phyloP scores from a whole-genome alignment of 1,140 invertebrate species.

The Lerema accius region DNA sequence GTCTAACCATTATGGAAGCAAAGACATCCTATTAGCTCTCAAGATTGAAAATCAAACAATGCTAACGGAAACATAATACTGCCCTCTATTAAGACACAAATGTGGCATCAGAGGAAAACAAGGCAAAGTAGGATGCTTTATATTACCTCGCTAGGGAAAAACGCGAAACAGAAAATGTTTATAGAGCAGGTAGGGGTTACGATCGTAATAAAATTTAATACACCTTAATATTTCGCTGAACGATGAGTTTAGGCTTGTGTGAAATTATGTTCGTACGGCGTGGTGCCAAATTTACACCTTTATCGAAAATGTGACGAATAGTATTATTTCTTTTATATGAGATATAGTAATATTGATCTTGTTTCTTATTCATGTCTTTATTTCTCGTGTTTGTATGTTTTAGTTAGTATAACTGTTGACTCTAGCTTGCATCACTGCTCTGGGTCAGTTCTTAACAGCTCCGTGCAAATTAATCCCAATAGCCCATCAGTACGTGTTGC shows the following conservation, averaged over 20 bases:
- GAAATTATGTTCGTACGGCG: slow-evolving; percentile 70
- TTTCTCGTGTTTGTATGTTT: too few relatives aligned
- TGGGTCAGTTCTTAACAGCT: slow-evolving; percentile 44
- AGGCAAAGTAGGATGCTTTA: slow-evolving; percentile 49
- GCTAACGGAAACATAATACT: slow-evolving; percentile 67
- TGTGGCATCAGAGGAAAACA: slow-evolving; percentile 75
- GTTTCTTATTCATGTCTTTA: too few relatives aligned
- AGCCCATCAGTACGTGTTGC: slow-evolving; percentile 54
- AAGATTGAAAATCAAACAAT: slow-evolving; percentile 77
- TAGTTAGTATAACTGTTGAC: too few relatives aligned
- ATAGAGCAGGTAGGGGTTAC: slow-evolving; percentile 70
- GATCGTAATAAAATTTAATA: slow-evolving; percentile 79
- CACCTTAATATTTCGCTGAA: slow-evolving; percentile 76
- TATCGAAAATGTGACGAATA: slow-evolving; percentile 46
- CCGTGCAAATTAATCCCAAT: slow-evolving; percentile 60
- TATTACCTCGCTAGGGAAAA: slow-evolving; percentile 46
- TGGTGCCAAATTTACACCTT: slow-evolving; percentile 63
- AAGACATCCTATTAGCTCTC: slow-evolving; percentile 59
- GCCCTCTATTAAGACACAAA: slow-evolving; percentile 75
- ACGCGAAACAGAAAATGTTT: slow-evolving; percentile 73
- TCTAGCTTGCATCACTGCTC: too few relatives aligned
- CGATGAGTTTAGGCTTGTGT: slow-evolving; percentile 77
- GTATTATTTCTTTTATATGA: slow-evolving; percentile 38
- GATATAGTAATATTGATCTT: too few relatives aligned
- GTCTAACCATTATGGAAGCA: slow-evolving; percentile 58